Percentiles rank a stretch among this genome's conserved stretches.
phyloP scores from a whole-genome alignment of 2,113 vertebrate genomes.

The Plestiodon gilberti region DNA sequence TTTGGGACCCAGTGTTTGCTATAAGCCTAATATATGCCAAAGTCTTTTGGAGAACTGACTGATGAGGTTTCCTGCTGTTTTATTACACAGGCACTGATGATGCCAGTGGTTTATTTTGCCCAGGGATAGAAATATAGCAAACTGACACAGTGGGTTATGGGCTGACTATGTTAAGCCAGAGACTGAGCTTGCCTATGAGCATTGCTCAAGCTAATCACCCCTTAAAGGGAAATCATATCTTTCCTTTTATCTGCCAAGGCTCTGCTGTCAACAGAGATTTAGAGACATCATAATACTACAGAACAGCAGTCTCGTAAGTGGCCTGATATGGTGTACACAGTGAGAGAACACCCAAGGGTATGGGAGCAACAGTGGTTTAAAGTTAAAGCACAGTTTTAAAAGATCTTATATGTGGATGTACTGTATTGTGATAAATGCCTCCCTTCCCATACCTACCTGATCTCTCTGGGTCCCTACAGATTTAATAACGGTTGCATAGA shows the following conservation, averaged over 20 bases:
- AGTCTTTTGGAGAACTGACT: not conserved
- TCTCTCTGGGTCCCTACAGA: not conserved
- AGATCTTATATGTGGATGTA: not conserved
- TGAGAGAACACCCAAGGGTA: not conserved
- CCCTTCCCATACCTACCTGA: not conserved
- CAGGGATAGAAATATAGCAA: slow-evolving; percentile 10
- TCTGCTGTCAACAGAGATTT: slow-evolving; percentile 28
- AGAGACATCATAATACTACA: slow-evolving; percentile 17
- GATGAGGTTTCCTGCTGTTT: not conserved
- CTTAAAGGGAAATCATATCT: slow-evolving; percentile 4
- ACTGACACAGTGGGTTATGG: slow-evolving; percentile 17
- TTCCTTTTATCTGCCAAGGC: slow-evolving; percentile 8
- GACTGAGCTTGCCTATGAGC: slow-evolving; percentile 11
- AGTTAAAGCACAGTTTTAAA: slow-evolving; percentile 14
- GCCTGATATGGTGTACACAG: not conserved
- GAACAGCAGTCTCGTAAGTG: slow-evolving; percentile 9
- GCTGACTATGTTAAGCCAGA: slow-evolving; percentile 11
- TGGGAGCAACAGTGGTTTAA: not conserved
- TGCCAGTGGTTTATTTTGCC: slow-evolving; percentile 19
- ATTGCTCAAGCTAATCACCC: slow-evolving; percentile 17
- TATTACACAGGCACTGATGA: not conserved
- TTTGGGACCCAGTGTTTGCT: not conserved
- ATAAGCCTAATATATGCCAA: not conserved
- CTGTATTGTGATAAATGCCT: not conserved
- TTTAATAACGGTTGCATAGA: not conserved